Evolutionary conservation across 2,113 vertebrate species (phyloP).

Genomic region (Scytalopus superciliaris): DNA sequence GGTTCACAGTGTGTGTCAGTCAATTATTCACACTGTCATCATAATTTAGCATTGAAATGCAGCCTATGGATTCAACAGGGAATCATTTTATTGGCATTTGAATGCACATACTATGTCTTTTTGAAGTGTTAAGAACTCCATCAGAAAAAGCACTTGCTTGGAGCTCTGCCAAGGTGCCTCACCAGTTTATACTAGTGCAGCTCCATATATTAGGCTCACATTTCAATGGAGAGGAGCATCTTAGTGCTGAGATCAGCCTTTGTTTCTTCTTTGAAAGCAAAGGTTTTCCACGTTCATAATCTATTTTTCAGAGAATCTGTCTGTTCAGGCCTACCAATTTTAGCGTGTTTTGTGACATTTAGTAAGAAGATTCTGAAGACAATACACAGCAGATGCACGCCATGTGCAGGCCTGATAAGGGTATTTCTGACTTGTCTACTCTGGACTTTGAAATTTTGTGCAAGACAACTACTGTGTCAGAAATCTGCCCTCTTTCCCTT

Average conservation of each 20-base stretch:
- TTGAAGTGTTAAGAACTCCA: slow-evolving; percentile 37
- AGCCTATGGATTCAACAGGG: neutral
- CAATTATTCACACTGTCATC: neutral
- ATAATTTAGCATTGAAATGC: neutral
- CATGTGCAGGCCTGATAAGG: rapidly evolving
- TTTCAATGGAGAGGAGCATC: neutral
- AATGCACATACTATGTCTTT: slow-evolving; percentile 4
- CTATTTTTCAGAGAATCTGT: neutral
- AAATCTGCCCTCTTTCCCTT: neutral
- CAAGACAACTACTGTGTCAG: neutral
- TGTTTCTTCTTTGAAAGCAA: neutral
- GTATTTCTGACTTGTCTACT: neutral
- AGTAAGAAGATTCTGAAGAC: neutral
- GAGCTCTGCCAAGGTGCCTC: neutral
- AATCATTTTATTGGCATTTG: slow-evolving; percentile 31
- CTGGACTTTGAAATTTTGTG: neutral
- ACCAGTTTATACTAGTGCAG: neutral
- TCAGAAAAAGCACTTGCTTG: neutral
- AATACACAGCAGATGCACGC: neutral
- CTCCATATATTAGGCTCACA: neutral
- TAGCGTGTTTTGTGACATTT: neutral
- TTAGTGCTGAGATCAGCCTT: neutral
- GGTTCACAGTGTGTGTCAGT: neutral
- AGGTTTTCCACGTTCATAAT: neutral
- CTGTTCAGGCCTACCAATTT: neutral